Evolutionary conservation across 2,797 vertebrate genomes (phyloP).

Genomic region (Lepilemur septentrionalis): DNA sequence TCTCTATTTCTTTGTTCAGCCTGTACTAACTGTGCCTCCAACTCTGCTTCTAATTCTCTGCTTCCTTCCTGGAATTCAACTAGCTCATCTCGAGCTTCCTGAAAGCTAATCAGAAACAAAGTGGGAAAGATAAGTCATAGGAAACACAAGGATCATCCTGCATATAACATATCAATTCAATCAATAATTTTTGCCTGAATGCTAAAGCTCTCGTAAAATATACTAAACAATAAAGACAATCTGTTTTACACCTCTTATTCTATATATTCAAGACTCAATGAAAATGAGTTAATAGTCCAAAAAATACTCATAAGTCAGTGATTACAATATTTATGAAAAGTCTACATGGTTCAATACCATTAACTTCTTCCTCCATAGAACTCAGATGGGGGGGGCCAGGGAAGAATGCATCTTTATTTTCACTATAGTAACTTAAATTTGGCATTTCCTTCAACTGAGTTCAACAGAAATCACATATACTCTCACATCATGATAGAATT

Average conservation of each 20-base stretch:
- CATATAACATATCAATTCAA: neutral
- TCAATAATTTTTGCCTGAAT: neutral
- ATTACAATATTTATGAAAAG: neutral
- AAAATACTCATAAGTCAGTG: neutral
- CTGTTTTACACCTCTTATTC: neutral
- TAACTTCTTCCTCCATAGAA: neutral
- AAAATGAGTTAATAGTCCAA: slow-evolving; percentile 20
- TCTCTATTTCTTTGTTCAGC: slow-evolving; percentile 96
- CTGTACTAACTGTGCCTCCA: slow-evolving; percentile 96
- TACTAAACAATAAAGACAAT: neutral
- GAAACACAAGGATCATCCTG: neutral
- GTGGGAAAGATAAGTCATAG: neutral
- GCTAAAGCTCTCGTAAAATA: neutral
- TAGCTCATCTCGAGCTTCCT: slow-evolving; percentile 97
- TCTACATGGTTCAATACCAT: neutral
- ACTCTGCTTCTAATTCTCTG: slow-evolving; percentile 96
- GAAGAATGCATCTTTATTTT: neutral
- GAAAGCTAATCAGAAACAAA: slow-evolving; percentile 87
- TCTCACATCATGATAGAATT: neutral
- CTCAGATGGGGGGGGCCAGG: neutral
- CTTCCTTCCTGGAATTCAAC: slow-evolving; percentile 99
- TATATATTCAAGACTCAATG: neutral
- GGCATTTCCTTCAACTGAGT: neutral
- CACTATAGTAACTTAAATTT: neutral
- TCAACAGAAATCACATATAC: neutral